Conservation (phyloP, 2,888 invertebrate species). For the Acanthococcus lagerstroemiae region DNA sequence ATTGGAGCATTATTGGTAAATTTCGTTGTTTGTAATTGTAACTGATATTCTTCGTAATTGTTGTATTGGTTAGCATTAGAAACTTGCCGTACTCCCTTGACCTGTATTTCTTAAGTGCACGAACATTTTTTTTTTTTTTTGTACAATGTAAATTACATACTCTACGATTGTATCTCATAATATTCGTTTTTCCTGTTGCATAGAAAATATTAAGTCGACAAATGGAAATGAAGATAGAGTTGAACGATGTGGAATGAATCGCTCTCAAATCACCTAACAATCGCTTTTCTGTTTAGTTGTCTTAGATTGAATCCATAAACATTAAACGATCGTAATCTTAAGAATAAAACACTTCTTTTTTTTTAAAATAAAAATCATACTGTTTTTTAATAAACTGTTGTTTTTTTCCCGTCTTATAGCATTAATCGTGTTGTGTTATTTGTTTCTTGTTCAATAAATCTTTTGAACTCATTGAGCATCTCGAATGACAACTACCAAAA, state of each 20-base stretch:
- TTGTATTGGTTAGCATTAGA: neutral
- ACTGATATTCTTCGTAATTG: too few species aligned
- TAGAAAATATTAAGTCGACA: conserved; percentile 25
- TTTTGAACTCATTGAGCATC: too few species aligned
- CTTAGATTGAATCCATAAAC: neutral
- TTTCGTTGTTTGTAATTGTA: too few species aligned
- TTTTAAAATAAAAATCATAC: conserved; percentile 11
- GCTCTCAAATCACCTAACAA: neutral
- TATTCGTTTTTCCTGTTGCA: neutral
- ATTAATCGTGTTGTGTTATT: conserved; percentile 19
- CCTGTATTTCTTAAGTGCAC: neutral
- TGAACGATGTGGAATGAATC: conserved; percentile 17
- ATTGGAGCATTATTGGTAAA: too few species aligned
- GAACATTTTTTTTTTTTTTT: neutral
- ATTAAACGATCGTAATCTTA: neutral
- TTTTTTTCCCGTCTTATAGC: conserved; percentile 10
- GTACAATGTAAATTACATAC: neutral
- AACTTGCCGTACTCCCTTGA: neutral
- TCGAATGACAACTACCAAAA: too few species aligned
- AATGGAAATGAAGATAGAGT: conserved; percentile 22
- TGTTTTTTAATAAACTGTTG: conserved; percentile 12
- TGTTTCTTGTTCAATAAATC: conserved; percentile 19
- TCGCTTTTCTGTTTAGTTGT: conserved; percentile 11
- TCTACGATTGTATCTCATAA: neutral
- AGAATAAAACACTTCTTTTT: conserved; percentile 22